phyloP scores from a whole-genome alignment of 2,113 vertebrate species.

The Entelurus aequoreus region DNA sequence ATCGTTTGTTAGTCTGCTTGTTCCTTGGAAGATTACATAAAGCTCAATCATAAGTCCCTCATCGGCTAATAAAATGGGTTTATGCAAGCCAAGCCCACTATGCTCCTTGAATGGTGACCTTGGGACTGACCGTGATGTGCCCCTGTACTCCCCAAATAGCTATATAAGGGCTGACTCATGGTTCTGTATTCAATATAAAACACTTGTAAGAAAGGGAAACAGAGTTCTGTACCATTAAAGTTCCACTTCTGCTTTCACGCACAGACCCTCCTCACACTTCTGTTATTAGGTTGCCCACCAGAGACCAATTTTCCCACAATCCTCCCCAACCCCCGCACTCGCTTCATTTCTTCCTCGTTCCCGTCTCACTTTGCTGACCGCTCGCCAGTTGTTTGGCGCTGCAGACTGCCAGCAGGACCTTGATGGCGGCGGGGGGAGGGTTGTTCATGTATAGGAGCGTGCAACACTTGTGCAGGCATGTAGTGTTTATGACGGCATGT shows the following conservation, averaged over 20 bases:
- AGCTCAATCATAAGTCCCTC: neutral
- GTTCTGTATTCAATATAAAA: neutral
- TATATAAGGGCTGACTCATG: too few species aligned
- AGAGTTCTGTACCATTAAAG: too few species aligned
- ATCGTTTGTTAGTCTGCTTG: too few species aligned
- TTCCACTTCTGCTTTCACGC: neutral
- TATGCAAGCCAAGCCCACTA: neutral
- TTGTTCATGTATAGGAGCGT: slow-evolving; percentile 7
- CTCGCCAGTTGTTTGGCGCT: slow-evolving; percentile 41
- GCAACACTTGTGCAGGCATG: slow-evolving; percentile 3
- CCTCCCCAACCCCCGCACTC: slow-evolving; percentile 19
- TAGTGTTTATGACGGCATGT: neutral
- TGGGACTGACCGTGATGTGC: neutral
- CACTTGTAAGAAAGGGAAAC: neutral
- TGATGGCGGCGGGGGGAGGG: slow-evolving; percentile 5
- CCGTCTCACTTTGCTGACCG: slow-evolving; percentile 51
- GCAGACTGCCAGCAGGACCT: slow-evolving; percentile 44
- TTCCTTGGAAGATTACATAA: neutral
- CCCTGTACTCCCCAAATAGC: too few species aligned
- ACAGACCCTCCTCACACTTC: slow-evolving; percentile 19
- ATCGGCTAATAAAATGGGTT: neutral
- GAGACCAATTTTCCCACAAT: slow-evolving; percentile 63
- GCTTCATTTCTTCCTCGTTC: slow-evolving; percentile 35
- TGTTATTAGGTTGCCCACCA: slow-evolving; percentile 42
- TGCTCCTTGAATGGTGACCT: neutral